Evolutionary conservation across 35 echinoderm and acorn worm species (phyloP).

Genomic region (Heliocidaris erythrogramma): DNA sequence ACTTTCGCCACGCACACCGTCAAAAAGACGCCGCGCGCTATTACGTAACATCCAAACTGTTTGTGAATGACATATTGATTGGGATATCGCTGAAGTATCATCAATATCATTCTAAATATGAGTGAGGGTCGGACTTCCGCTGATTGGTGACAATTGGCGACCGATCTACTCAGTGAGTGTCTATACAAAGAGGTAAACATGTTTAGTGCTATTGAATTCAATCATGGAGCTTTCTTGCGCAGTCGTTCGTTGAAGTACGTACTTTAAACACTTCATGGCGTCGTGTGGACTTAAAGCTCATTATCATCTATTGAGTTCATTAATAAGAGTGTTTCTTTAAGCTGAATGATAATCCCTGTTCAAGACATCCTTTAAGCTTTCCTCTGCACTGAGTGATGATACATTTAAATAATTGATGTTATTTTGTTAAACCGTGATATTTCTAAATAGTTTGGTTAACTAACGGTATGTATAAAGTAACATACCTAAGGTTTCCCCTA

Average conservation of each 20-base stretch:
- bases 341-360: not conserved
- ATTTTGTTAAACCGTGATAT: no score
- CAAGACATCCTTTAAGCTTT: not conserved
- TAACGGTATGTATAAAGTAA: no score
- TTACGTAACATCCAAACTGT: constrained; percentile 38
- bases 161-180: not conserved
- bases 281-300: not conserved
- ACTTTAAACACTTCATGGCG: constrained; percentile 9
- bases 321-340: not conserved
- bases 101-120: constrained; percentile 1
- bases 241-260: not conserved
- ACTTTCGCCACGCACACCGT: not conserved
- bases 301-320: not conserved
- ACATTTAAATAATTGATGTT: no score
- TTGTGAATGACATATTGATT: constrained; percentile 27
- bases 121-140: not conserved
- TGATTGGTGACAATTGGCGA: not conserved
- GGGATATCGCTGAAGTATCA: not conserved
- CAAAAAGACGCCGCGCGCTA: not conserved
- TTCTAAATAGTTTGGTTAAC: no score
- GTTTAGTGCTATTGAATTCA: not conserved
- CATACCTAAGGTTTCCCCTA: no score
- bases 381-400: not conserved
- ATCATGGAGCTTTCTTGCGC: not conserved
- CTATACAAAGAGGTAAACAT: not conserved